Conservation (phyloP, 2,113 vertebrate species). For the Lates calcarifer region DNA sequence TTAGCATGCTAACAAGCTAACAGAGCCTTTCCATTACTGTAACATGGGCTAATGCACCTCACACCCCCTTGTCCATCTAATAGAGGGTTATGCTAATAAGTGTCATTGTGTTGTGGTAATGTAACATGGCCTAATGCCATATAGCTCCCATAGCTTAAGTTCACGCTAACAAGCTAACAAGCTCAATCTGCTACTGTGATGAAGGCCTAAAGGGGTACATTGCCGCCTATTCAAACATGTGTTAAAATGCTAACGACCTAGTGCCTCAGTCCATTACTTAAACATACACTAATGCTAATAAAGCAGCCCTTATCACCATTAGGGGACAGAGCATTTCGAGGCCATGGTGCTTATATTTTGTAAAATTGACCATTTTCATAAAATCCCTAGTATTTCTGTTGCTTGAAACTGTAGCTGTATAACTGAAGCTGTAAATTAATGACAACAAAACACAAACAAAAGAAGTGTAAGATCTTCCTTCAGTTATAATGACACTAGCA, state of each 20-base stretch:
- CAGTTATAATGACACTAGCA: too few species aligned
- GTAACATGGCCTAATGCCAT: constrained; percentile 74
- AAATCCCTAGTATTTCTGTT: too few species aligned
- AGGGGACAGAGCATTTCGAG: neutral
- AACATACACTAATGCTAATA: constrained; percentile 56
- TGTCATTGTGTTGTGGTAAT: constrained; percentile 66
- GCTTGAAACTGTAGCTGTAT: too few species aligned
- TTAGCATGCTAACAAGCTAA: constrained; percentile 79
- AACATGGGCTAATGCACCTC: constrained; percentile 57
- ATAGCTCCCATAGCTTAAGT: constrained; percentile 71
- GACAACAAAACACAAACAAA: too few species aligned
- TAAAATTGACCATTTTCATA: neutral
- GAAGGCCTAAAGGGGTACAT: constrained; percentile 58
- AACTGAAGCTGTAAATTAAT: too few species aligned
- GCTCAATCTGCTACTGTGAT: constrained; percentile 67
- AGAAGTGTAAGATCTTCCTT: too few species aligned
- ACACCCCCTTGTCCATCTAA: constrained; percentile 60
- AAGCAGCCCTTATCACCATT: constrained; percentile 16
- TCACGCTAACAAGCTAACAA: constrained; percentile 75
- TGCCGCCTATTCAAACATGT: constrained; percentile 56
- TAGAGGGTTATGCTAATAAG: constrained; percentile 77
- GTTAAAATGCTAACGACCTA: constrained; percentile 67
- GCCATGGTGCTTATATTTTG: neutral
- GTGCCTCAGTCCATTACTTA: constrained; percentile 46
- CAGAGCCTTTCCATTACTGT: constrained; percentile 66